These are phyloP conservation scores for Alosa sapidissima DNA, from an alignment of 2,797 vertebrate genomes.

Conservation along the genomic window DNA sequence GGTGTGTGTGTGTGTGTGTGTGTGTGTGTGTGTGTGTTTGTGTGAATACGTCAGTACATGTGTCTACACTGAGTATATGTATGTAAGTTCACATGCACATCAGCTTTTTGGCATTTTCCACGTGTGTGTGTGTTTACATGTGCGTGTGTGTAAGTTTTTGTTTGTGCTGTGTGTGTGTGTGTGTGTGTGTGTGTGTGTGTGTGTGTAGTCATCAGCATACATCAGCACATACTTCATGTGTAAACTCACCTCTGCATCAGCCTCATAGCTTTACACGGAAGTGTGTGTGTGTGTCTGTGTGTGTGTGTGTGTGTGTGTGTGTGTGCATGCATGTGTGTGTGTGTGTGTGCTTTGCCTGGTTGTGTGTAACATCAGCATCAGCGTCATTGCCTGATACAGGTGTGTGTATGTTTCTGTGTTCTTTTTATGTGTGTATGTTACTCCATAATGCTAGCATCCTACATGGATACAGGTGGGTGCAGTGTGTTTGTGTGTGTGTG, in stretches of 20 bases:
- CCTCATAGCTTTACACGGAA: neutral
- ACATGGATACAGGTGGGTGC: slow-evolving; percentile 16
- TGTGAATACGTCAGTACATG: neutral
- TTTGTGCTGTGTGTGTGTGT: neutral
- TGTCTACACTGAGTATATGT: neutral
- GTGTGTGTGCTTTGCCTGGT: neutral
- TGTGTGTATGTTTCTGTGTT: slow-evolving; percentile 9
- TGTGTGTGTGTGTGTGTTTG: neutral
- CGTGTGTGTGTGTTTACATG: neutral
- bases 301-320: neutral
- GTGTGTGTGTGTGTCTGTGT: neutral
- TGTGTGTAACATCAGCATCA: neutral
- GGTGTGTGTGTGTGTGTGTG: slow-evolving; percentile 65
- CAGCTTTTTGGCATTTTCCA: too few relatives aligned
- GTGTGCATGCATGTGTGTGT: neutral
- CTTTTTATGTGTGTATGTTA: slow-evolving; percentile 12
- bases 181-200: neutral
- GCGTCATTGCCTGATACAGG: slow-evolving; percentile 4
- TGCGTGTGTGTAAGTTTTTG: neutral
- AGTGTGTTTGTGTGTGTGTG: slow-evolving; percentile 17
- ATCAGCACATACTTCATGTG: neutral
- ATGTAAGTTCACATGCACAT: neutral
- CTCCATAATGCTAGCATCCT: slow-evolving; percentile 14
- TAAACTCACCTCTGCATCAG: neutral
- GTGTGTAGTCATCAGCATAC: neutral